A percentile compares a stretch with the other conserved stretches of the same genome.
Conservation (phyloP, 64 coral and sea anemone species). For the Exaiptasia diaphana region DNA sequence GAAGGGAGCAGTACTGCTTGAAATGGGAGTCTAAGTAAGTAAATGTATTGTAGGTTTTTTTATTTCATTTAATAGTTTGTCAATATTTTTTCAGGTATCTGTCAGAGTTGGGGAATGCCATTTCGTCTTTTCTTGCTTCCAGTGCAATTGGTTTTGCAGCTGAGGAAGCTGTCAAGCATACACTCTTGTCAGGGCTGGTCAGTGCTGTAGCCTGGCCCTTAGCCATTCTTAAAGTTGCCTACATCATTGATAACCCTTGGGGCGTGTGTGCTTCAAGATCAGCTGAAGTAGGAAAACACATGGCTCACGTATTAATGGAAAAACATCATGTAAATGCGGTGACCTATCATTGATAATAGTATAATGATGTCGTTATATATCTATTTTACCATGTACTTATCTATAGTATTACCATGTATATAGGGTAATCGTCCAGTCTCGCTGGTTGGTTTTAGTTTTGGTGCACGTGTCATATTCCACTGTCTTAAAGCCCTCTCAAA, state of each 20-base stretch:
- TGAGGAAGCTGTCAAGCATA: slow-evolving; percentile 76
- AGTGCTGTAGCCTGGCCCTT: slow-evolving; percentile 76
- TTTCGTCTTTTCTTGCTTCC: slow-evolving; percentile 38
- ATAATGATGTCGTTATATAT: no score
- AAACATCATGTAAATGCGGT: slow-evolving; percentile 63
- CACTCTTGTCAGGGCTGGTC: slow-evolving; percentile 62
- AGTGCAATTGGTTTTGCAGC: slow-evolving; percentile 49
- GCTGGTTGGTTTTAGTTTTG: slow-evolving; percentile 86
- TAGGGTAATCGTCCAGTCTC: slow-evolving; percentile 79
- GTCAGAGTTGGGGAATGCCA: slow-evolving; percentile 56
- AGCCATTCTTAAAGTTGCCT: slow-evolving; percentile 50
- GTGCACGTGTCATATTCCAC: slow-evolving; percentile 87
- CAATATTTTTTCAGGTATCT: slow-evolving; percentile 57
- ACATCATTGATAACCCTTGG: slow-evolving; percentile 90
- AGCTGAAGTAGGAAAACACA: slow-evolving; percentile 62
- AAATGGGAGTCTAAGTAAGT: slow-evolving; percentile 78
- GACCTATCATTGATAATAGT: no score
- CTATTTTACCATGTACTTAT: no score
- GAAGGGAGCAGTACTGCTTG: slow-evolving; percentile 64
- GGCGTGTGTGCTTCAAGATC: slow-evolving; percentile 72
- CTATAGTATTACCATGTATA: no score
- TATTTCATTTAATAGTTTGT: neutral
- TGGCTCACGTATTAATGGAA: slow-evolving; percentile 55
- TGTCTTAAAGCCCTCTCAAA: slow-evolving; percentile 63
- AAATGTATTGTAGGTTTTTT: neutral